Percentiles rank a stretch among this genome's conserved stretches.
phyloP scores from a whole-genome alignment of 2,888 invertebrate genomes.

The Tuta absoluta region DNA sequence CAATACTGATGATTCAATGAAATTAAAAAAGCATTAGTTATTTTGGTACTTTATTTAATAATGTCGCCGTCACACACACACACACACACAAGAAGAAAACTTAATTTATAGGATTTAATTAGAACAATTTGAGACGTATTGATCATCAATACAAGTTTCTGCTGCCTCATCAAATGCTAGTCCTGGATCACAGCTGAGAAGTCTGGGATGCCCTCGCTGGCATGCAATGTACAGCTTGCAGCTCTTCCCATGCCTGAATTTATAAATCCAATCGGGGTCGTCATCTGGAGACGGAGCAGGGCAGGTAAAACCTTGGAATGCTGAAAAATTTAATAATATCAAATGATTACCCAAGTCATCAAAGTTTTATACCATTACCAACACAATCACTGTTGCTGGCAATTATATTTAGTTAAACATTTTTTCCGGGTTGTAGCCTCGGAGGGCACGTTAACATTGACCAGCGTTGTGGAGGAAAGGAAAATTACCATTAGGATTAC shows the following conservation, averaged over 20 bases:
- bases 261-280: slow-evolving; percentile 42
- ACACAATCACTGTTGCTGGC: neutral
- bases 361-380: neutral
- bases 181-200: slow-evolving; percentile 59
- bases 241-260: slow-evolving; percentile 52
- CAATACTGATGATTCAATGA: no score
- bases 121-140: slow-evolving; percentile 32
- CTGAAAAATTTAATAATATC: slow-evolving; percentile 24
- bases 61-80: neutral
- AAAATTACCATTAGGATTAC: slow-evolving; percentile 52
- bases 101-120: neutral
- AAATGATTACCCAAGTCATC: neutral
- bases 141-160: slow-evolving; percentile 48
- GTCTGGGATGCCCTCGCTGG: slow-evolving; percentile 55
- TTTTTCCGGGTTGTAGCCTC: neutral
- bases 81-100: neutral
- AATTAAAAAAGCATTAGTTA: neutral
- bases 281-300: slow-evolving; percentile 44
- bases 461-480: neutral
- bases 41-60: slow-evolving; percentile 2
- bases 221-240: slow-evolving; percentile 60
- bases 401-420: neutral
- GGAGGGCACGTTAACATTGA: no score
- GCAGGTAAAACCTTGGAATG: slow-evolving; percentile 52
- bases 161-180: slow-evolving; percentile 52